Percentiles rank a stretch among this genome's conserved stretches.
phyloP scores from a whole-genome alignment of 1,140 invertebrate genomes.

The Latrodectus geometricus region DNA sequence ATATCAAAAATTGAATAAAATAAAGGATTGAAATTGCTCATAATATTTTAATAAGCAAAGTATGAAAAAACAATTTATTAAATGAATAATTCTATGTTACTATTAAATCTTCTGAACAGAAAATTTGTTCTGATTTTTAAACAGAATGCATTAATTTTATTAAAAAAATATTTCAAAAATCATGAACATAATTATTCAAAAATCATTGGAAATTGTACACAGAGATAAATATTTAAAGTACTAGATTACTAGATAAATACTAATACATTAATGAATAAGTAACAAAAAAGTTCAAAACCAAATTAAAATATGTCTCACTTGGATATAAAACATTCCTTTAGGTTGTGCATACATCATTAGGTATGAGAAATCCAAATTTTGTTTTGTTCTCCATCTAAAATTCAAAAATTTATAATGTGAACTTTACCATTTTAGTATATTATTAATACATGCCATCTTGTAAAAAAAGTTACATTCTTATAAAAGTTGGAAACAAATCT shows the following conservation, averaged over 20 bases:
- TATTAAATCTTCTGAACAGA: too few relatives aligned
- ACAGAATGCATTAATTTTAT: not conserved
- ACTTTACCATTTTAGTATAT: not conserved
- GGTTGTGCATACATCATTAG: conserved; percentile 93
- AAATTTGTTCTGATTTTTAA: too few relatives aligned
- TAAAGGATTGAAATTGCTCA: too few relatives aligned
- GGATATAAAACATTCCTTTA: conserved; percentile 73
- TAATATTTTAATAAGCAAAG: too few relatives aligned
- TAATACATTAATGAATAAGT: not conserved
- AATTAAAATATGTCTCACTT: conserved; percentile 66
- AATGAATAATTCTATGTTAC: too few relatives aligned
- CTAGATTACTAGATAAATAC: too few relatives aligned
- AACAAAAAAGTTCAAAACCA: not conserved
- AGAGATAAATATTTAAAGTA: too few relatives aligned
- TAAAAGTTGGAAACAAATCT: too few relatives aligned
- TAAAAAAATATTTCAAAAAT: not conserved
- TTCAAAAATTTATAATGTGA: not conserved
- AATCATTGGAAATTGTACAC: too few relatives aligned
- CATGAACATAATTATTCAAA: not conserved
- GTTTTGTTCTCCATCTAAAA: conserved; percentile 89
- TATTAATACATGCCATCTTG: too few relatives aligned
- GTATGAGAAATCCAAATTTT: conserved; percentile 95
- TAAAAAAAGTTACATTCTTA: not conserved
- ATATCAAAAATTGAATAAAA: too few relatives aligned
- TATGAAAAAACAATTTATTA: too few relatives aligned